Conservation (phyloP, 2,797 vertebrate species). For the Coccyzus lansbergi region DNA sequence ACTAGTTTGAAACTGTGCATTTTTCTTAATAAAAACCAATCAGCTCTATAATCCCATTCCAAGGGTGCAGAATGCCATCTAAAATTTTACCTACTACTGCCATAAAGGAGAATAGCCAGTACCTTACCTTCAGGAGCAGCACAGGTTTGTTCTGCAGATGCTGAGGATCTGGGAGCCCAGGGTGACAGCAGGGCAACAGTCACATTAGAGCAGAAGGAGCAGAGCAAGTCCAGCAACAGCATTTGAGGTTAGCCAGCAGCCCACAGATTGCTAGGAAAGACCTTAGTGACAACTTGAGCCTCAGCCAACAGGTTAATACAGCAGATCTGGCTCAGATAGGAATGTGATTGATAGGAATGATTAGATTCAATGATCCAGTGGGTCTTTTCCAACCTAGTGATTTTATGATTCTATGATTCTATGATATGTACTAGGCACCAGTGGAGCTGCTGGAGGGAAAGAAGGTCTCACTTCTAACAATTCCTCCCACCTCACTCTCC, state of each 20-base stretch:
- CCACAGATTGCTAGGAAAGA: background rate
- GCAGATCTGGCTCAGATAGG: too few species aligned
- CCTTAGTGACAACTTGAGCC: accelerated
- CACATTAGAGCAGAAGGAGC: accelerated
- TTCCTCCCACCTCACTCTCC: background rate
- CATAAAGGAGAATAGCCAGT: background rate
- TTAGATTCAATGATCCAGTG: too few species aligned
- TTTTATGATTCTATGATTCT: too few species aligned
- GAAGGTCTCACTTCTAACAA: background rate
- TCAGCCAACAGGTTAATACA: background rate
- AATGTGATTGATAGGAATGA: too few species aligned
- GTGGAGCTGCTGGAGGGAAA: background rate
- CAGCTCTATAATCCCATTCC: background rate
- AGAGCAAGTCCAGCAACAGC: background rate
- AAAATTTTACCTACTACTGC: background rate
- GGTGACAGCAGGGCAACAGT: accelerated
- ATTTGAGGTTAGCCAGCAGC: background rate
- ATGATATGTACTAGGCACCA: too few species aligned
- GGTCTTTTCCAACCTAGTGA: too few species aligned
- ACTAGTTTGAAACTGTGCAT: background rate
- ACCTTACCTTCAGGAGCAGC: background rate
- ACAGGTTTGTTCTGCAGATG: accelerated
- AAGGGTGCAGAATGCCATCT: background rate
- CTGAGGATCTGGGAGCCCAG: accelerated
- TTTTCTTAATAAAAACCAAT: background rate